Evolutionary conservation across 2,797 vertebrate species (phyloP).

Genomic region (Jordanella pulchra): DNA sequence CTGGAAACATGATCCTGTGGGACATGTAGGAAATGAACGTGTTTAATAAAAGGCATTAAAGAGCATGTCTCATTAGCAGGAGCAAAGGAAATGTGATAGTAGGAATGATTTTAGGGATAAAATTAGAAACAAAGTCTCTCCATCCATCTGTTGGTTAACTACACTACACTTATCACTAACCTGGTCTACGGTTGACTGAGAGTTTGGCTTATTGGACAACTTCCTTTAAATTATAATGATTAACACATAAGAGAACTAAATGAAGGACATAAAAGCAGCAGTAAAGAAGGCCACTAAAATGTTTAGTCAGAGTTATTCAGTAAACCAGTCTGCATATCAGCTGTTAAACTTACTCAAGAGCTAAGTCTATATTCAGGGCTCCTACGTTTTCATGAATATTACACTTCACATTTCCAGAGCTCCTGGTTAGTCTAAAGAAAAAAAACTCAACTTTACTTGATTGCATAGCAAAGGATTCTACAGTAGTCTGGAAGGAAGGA

Average conservation of each 20-base stretch:
- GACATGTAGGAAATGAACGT: constrained; percentile 69
- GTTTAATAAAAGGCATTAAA: constrained; percentile 65
- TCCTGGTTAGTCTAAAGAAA: constrained; percentile 2
- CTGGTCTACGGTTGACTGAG: constrained; percentile 12
- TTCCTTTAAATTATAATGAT: constrained; percentile 31
- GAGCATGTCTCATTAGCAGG: constrained; percentile 57
- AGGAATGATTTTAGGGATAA: constrained; percentile 35
- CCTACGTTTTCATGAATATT: not conserved
- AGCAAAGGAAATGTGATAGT: constrained; percentile 52
- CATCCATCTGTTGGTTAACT: constrained; percentile 26
- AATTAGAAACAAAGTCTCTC: constrained; percentile 42
- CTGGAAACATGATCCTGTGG: constrained; percentile 59
- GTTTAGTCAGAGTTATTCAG: constrained; percentile 32
- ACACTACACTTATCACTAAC: constrained; percentile 20
- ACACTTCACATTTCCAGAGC: not conserved
- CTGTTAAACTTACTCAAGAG: constrained; percentile 5
- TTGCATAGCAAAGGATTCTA: not conserved
- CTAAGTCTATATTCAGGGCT: not conserved
- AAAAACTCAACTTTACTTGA: constrained; percentile 48
- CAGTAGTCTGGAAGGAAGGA: not conserved
- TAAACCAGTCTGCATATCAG: constrained; percentile 24
- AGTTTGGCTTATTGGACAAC: constrained; percentile 9
- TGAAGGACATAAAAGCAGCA: not conserved
- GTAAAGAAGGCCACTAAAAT: constrained; percentile 9
- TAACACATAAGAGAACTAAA: not conserved